A percentile compares a stretch with the other conserved stretches of the same genome.
Conservation (phyloP, 2,797 vertebrate species). For the Spondyliosoma cantharus region DNA sequence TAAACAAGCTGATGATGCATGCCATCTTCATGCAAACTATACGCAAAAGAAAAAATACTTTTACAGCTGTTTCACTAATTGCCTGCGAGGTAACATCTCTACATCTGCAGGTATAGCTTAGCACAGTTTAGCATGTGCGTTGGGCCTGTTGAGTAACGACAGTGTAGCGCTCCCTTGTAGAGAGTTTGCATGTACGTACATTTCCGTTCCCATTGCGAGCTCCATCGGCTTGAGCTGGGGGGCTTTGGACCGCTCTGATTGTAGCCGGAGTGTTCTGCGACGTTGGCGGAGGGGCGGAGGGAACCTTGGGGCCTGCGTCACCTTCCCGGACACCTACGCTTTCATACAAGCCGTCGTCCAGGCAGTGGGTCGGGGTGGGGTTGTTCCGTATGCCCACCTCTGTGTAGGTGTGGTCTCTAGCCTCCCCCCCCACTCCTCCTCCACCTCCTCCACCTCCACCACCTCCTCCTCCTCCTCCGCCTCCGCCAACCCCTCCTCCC, state of each 20-base stretch:
- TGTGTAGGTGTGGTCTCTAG: constrained; percentile 82
- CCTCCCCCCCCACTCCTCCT: constrained; percentile 45
- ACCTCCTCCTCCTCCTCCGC: constrained; percentile 38
- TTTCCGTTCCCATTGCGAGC: constrained; percentile 64
- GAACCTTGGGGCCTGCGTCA: constrained; percentile 57
- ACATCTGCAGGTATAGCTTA: neutral
- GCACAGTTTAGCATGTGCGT: neutral
- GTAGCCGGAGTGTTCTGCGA: constrained; percentile 66
- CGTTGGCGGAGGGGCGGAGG: constrained; percentile 57
- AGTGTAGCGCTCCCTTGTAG: neutral
- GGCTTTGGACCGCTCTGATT: constrained; percentile 71
- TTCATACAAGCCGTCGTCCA: constrained; percentile 85
- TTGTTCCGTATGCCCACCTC: constrained; percentile 81
- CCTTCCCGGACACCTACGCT: constrained; percentile 79
- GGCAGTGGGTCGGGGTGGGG: constrained; percentile 71
- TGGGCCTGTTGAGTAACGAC: neutral
- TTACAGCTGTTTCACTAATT: neutral
- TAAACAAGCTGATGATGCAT: neutral
- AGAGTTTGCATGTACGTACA: constrained; percentile 55
- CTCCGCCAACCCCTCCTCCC: constrained; percentile 41
- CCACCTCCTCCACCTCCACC: constrained; percentile 10
- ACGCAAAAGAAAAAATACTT: neutral
- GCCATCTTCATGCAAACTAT: neutral
- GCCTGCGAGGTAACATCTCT: neutral
- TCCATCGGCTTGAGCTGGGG: constrained; percentile 60